Conservation (phyloP, 1,140 invertebrate genomes). For the Trichogramma pretiosum region DNA sequence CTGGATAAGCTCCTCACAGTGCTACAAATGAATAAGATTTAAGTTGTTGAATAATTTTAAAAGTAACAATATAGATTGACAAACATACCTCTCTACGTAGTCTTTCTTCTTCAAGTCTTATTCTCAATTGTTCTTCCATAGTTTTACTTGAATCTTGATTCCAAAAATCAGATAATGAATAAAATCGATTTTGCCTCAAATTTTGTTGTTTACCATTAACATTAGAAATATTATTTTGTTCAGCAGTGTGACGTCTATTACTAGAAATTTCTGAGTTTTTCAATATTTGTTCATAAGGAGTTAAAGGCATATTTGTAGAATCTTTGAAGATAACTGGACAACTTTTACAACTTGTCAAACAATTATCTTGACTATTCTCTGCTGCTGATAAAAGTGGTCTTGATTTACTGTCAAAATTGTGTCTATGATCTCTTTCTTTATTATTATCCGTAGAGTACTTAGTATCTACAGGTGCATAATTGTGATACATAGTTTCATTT, state of each 20-base stretch:
- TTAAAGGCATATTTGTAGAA: conserved; percentile 5
- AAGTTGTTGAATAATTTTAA: background rate
- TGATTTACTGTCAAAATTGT: background rate
- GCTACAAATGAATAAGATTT: conserved; percentile 44
- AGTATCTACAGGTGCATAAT: conserved; percentile 24
- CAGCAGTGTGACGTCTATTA: background rate
- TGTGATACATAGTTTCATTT: conserved; percentile 15
- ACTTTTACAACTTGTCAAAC: conserved; percentile 7
- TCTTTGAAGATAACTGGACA: conserved; percentile 17
- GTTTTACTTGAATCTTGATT: conserved; percentile 35
- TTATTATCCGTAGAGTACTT: conserved; percentile 7
- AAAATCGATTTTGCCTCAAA: too few species aligned
- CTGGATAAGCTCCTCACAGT: conserved; percentile 68
- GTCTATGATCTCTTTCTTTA: background rate
- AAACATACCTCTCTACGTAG: conserved; percentile 55
- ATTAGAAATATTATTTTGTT: conserved; percentile 4
- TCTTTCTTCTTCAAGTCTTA: conserved; percentile 66
- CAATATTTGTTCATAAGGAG: background rate
- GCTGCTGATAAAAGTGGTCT: background rate
- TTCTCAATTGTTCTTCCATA: conserved; percentile 37
- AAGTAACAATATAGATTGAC: background rate
- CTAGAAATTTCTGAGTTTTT: conserved; percentile 2
- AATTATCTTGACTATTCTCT: conserved; percentile 3
- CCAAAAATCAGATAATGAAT: conserved; percentile 51
- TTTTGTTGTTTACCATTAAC: too few species aligned